Evolutionary conservation across 2,797 vertebrate species (phyloP), one percentile per base, ranked within the genome.

Genomic region (Sternotherus odoratus): DNA sequence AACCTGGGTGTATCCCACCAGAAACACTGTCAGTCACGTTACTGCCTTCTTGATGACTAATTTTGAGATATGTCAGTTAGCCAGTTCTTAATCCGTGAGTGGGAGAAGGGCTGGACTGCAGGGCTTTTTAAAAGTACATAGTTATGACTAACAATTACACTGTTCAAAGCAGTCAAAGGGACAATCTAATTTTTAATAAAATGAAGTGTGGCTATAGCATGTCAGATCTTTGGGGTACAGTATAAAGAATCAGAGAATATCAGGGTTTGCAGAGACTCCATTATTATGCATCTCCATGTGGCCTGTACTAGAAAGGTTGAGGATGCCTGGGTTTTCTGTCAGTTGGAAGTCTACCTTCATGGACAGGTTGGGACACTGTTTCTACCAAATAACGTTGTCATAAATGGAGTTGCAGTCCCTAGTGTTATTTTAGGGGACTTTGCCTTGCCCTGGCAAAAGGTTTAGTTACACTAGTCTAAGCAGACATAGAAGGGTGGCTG

Each of bases 121-220:
- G 24, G 28, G 30, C 13, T 57, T 57, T 30, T 28, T 28, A 16
- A n/a, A 33, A 17, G 33, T 36, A 36, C 17, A n/a, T 9, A 36
- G 8, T 66, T 9, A 66, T n/a, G n/a, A 66, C 63, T n/a, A 36
- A n/a, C n/a, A 66, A 11, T 66, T 19, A 66, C 1, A 15, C 8
- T 66, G 17, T n/a, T 66, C 60, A n/a, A 63, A n/a, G 33, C 19
- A 7, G 56, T 6, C 28, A 60, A 12, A 46, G n/a, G 46, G 83
- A 57, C 85, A 92, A 69, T 87, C 33, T 92, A 24, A 53, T 79
- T 91, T 96, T 84, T 24, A 94, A 91, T 95, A 95, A 43, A 84
- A 83, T 87, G 87, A 84, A 77, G 53, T 80, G 87, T 87, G 88
- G 96, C 95, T 74, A 75, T 88, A 90, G 93, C 95, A 96, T 90